A percentile compares a stretch with the other conserved stretches of the same genome.
Conservation (phyloP, 2,797 vertebrate species). For the Sciurus carolinensis region DNA sequence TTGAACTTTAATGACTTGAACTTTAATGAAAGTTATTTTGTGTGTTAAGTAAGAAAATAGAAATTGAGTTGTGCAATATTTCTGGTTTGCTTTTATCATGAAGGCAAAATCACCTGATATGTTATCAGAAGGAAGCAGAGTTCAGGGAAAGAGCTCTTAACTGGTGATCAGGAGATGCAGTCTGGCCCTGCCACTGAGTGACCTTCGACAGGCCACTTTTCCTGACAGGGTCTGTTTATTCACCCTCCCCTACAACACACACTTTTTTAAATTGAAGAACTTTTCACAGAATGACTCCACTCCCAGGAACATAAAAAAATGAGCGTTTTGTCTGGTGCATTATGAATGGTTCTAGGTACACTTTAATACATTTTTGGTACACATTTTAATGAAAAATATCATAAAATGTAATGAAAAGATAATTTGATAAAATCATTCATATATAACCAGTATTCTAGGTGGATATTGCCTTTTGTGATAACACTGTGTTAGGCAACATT, state of each 20-base stretch:
- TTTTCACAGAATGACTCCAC: not conserved
- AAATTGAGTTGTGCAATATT: constrained; percentile 53
- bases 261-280: not conserved
- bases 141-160: constrained; percentile 1
- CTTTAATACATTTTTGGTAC: not conserved
- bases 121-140: constrained; percentile 45
- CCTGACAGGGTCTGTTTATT: constrained; percentile 9
- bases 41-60: constrained; percentile 39
- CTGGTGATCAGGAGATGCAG: not conserved
- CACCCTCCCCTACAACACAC: not conserved
- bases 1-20: constrained; percentile 12
- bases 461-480: constrained; percentile 31
- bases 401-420: not conserved
- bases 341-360: constrained; percentile 8
- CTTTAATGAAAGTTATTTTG: constrained; percentile 12
- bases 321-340: constrained; percentile 10
- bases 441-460: not conserved
- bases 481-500: constrained; percentile 18
- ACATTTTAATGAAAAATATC: not conserved
- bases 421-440: constrained; percentile 38
- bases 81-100: constrained; percentile 57
- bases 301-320: constrained; percentile 24
- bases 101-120: not conserved
- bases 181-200: not conserved
- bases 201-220: constrained; percentile 18